Conservation (phyloP, 2,888 invertebrate genomes). For the Phorcus lineatus region DNA sequence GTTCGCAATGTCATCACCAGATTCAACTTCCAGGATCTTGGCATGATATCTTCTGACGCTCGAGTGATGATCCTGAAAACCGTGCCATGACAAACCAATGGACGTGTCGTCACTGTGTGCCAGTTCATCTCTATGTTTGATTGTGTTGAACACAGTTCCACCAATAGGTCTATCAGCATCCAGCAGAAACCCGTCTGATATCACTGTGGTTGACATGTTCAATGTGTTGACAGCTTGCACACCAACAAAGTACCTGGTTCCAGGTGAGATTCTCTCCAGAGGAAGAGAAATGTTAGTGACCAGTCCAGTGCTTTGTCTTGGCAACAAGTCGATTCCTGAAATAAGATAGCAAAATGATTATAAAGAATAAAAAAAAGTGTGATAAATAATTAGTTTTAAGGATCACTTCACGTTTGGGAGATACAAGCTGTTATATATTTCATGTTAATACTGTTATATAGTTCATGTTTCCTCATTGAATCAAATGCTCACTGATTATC, state of each 20-base stretch:
- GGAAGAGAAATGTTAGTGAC: constrained; percentile 28
- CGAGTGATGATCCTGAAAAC: constrained; percentile 22
- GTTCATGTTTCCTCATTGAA: too few relatives aligned
- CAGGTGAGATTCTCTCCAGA: constrained; percentile 36
- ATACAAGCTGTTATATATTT: too few relatives aligned
- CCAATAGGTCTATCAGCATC: background rate
- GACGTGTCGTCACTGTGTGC: background rate
- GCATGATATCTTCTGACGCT: background rate
- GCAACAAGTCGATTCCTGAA: constrained; percentile 41
- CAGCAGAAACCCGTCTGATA: constrained; percentile 15
- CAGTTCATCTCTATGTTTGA: background rate
- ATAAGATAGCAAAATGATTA: background rate
- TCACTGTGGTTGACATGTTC: background rate
- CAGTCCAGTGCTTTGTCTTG: constrained; percentile 24
- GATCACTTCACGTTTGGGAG: too few relatives aligned
- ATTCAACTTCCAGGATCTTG: background rate
- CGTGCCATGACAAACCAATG: constrained; percentile 12
- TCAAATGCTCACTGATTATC: too few relatives aligned
- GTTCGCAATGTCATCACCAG: background rate
- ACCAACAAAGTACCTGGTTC: constrained; percentile 42
- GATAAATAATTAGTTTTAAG: too few relatives aligned
- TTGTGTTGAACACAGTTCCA: constrained; percentile 21
- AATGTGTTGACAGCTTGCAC: constrained; percentile 40
- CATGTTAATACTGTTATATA: too few relatives aligned
- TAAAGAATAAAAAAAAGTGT: background rate